A percentile compares a stretch with the other conserved stretches of the same genome.
phyloP scores from a whole-genome alignment of 2,797 vertebrate genomes.

The Potorous gilbertii region DNA sequence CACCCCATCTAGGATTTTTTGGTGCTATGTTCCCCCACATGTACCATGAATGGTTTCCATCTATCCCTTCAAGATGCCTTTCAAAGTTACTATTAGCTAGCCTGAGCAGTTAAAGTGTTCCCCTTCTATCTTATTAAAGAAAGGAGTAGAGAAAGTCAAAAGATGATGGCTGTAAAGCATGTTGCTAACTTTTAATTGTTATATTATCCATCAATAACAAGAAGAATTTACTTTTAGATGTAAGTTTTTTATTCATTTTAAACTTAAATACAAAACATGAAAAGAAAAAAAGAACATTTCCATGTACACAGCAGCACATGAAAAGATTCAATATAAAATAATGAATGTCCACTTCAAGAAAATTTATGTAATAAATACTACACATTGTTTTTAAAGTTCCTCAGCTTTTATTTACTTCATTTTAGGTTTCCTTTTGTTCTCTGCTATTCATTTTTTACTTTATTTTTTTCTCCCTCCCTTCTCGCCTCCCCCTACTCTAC shows the following conservation, averaged over 20 bases:
- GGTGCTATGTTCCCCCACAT: neutral
- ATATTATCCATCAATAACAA: neutral
- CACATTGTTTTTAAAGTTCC: neutral
- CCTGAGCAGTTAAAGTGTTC: neutral
- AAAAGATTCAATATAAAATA: neutral
- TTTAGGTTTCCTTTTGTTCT: neutral
- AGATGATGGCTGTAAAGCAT: neutral
- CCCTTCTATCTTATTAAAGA: neutral
- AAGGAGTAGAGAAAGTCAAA: neutral
- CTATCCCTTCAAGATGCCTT: neutral
- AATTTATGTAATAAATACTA: neutral
- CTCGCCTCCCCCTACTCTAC: too few relatives aligned
- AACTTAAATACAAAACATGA: neutral
- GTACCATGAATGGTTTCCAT: neutral
- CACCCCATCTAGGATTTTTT: neutral
- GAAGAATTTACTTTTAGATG: neutral
- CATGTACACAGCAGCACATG: neutral
- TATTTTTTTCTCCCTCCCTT: neutral
- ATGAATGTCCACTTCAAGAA: neutral
- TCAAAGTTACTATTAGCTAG: neutral
- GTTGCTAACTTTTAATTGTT: neutral
- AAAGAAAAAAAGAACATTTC: neutral
- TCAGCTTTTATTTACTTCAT: neutral
- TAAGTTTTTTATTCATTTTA: neutral
- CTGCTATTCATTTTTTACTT: neutral